A percentile compares a stretch with the other conserved stretches of the same genome.
phyloP scores from a whole-genome alignment of 2,888 invertebrate genomes.

The Hylaea fasciaria region DNA sequence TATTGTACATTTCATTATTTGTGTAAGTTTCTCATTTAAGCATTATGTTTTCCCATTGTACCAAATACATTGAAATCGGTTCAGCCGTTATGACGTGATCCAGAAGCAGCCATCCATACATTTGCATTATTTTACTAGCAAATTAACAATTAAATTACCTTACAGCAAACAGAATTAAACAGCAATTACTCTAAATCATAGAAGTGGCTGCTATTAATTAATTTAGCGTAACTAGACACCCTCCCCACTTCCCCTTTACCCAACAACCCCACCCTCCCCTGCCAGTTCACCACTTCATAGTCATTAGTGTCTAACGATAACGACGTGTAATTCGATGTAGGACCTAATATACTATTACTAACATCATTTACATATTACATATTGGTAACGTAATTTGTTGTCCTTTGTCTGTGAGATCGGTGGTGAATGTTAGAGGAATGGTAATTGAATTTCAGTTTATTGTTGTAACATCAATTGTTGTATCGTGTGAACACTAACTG shows the following conservation, averaged over 20 bases:
- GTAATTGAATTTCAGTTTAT: conserved; percentile 11
- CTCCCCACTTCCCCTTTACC: background rate
- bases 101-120: no score
- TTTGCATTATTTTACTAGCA: no score
- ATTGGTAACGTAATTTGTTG: conserved; percentile 6
- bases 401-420: conserved; percentile 14
- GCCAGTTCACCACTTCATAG: conserved; percentile 14
- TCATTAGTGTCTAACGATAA: conserved; percentile 23
- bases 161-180: no score
- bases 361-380: background rate
- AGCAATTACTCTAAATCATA: background rate
- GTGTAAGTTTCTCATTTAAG: no score
- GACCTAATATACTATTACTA: background rate
- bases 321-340: conserved; percentile 19
- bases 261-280: background rate
- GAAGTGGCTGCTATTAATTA: conserved; percentile 7
- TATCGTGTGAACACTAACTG: background rate
- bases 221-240: conserved; percentile 12
- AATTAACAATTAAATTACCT: no score
- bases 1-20: no score
- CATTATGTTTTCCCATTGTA: no score
- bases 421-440: conserved; percentile 4
- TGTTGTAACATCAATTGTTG: background rate
- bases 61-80: no score
- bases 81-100: no score